Evolutionary conservation across 2,113 vertebrate genomes (phyloP).

Genomic region (Limnothrissa miodon): DNA sequence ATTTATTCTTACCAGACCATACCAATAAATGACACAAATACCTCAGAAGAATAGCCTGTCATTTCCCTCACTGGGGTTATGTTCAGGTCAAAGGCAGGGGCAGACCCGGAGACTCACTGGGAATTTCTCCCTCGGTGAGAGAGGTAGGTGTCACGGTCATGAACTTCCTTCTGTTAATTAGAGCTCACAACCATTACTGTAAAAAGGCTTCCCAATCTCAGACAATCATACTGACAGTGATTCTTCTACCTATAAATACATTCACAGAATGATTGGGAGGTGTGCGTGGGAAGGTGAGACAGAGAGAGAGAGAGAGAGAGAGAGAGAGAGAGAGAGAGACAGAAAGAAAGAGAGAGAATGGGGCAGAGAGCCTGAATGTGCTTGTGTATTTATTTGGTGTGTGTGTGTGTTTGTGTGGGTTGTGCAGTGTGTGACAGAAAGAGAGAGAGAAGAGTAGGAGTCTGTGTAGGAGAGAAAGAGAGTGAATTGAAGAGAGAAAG

Average conservation of each 20-base stretch:
- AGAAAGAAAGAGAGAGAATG: no score
- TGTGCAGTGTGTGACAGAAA: neutral
- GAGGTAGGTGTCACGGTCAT: conserved; percentile 8
- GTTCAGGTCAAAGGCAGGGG: neutral
- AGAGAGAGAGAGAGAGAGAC: neutral
- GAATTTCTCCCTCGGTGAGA: neutral
- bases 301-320: neutral
- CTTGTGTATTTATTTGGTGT: no score
- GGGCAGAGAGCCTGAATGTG: no score
- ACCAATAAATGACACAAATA: neutral
- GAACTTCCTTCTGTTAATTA: conserved; percentile 1
- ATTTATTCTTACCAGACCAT: neutral
- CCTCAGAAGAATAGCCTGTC: neutral
- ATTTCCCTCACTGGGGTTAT: neutral
- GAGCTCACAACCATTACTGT: neutral
- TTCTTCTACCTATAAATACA: conserved; percentile 21
- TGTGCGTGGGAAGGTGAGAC: neutral
- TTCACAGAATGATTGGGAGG: conserved; percentile 1
- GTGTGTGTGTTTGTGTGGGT: no score
- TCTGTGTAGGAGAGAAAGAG: neutral
- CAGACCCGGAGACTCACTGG: neutral
- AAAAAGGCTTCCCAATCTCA: conserved; percentile 2
- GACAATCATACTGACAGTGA: neutral
- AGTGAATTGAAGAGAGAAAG: neutral
- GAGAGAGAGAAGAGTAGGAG: neutral